Percentiles rank a stretch among this genome's conserved stretches.
Evolutionary conservation across 2,113 vertebrate genomes (phyloP).

Genomic region (Pluvialis apricaria): DNA sequence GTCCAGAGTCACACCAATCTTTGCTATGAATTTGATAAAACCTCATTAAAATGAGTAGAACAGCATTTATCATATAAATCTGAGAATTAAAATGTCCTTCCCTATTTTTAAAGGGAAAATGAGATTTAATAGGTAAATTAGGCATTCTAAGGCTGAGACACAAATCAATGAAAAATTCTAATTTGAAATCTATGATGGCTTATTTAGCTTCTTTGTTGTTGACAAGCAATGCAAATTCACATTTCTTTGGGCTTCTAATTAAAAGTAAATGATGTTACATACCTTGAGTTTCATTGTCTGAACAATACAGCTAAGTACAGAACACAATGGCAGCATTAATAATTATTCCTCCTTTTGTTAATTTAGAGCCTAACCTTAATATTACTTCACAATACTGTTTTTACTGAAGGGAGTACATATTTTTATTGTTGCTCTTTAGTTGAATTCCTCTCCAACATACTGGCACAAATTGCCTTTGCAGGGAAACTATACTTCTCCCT

Average conservation of each 20-base stretch:
- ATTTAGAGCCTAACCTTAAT: slow-evolving; percentile 10
- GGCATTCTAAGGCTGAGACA: background rate
- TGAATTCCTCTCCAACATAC: background rate
- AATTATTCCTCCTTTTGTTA: slow-evolving; percentile 13
- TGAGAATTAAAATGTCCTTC: background rate
- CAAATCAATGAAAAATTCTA: slow-evolving; percentile 1
- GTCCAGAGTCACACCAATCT: background rate
- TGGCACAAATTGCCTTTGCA: slow-evolving; percentile 3
- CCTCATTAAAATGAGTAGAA: background rate
- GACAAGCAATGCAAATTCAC: background rate
- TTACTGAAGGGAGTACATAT: background rate
- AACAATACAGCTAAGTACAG: background rate
- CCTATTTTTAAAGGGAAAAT: background rate
- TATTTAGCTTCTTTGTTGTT: background rate
- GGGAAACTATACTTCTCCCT: background rate
- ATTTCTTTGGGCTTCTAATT: background rate
- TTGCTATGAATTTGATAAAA: background rate
- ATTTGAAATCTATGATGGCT: background rate
- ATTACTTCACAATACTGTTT: background rate
- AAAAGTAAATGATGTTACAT: background rate
- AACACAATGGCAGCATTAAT: background rate
- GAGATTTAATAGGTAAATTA: background rate
- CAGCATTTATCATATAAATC: background rate
- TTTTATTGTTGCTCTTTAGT: background rate
- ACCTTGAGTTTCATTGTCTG: background rate